Evolutionary conservation across 2,888 invertebrate genomes (phyloP), one percentile per base, ranked within the genome.

Genomic region (Physocephala rufipes): DNA sequence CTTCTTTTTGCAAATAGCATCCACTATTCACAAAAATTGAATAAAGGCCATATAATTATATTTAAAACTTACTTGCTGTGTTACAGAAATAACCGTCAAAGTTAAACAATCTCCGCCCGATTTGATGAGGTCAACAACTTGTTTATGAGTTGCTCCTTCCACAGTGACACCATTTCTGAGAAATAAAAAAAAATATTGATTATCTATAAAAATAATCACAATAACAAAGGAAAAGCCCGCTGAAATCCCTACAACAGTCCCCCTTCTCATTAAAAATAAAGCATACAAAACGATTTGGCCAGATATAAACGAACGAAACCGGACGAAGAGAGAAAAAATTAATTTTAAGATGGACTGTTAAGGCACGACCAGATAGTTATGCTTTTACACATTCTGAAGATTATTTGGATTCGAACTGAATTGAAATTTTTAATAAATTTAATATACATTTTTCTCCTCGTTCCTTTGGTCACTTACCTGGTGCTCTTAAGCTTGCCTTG

Each of bases 91-190:
- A 75, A 98, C 99, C 73, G 98, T 97, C 70, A 99, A 90, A 28
- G 95, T 96, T 76, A 99, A 90, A 76, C 95, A 95, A 87, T 99
- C 99, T 21, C 99, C 99, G 2, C 99, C 99, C 16, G 98, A 97
- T 87, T 99, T 99, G 81, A 99, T 99, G 79, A 99, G 90, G 87
- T 99, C 99, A 59, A 99, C 99, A 75, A 99, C 99, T 88, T 99
- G 98, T 82, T 98, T 96, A 87, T 99, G 99, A 53, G 99, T 99
- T n/a, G 99, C 93, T 65, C 99, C 99, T 89, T 99, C 99, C 16
- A 99, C 99, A 88, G 95, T 97, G 75, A 95, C 94, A 78, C 95
- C 95, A 90, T 99, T 99, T 77, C 99, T 83, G 73, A 36, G n/a
- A n/a, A 28, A 70, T 61, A 45, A n/a, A 36, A 66, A 36, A 30